phyloP scores from a whole-genome alignment of 2,797 vertebrate genomes.

The Poeciliopsis gracilis region DNA sequence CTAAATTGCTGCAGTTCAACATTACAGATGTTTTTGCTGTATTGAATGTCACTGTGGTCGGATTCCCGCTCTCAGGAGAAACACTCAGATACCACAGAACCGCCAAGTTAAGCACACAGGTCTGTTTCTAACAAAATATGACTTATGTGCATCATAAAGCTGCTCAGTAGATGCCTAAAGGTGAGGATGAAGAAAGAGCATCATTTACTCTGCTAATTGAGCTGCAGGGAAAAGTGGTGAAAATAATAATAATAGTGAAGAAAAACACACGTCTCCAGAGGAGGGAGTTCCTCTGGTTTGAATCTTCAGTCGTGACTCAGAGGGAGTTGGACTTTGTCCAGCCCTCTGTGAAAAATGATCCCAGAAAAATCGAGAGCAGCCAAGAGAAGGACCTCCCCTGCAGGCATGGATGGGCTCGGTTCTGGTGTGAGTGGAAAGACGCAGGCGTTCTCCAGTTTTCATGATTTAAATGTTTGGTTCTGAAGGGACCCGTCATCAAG shows the following conservation, averaged over 20 bases:
- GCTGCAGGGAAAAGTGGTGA: conserved; percentile 30
- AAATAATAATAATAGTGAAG: neutral
- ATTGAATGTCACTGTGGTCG: conserved; percentile 27
- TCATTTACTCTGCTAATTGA: conserved; percentile 45
- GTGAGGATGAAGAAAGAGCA: conserved; percentile 34
- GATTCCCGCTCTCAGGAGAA: conserved; percentile 26
- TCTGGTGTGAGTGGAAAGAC: conserved; percentile 7
- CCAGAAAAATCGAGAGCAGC: conserved; percentile 49
- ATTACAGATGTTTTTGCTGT: conserved; percentile 46
- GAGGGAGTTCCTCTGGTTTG: conserved; percentile 8
- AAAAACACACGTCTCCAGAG: conserved; percentile 21
- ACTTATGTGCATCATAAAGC: conserved; percentile 35
- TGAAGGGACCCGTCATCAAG: neutral
- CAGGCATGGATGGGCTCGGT: conserved; percentile 9
- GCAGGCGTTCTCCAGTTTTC: neutral
- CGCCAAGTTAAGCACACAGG: conserved; percentile 8
- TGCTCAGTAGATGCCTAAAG: conserved; percentile 27
- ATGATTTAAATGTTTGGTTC: conserved; percentile 23
- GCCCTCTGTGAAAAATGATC: conserved; percentile 40
- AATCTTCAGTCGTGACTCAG: conserved; percentile 29
- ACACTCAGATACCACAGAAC: conserved; percentile 6
- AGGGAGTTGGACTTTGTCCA: conserved; percentile 25
- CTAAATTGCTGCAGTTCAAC: conserved; percentile 10
- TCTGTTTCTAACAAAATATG: conserved; percentile 22
- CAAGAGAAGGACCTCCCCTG: conserved; percentile 38